Base-by-base conservation (phyloP, 2,113 vertebrate genomes). In the Cyphomyrus plagiostoma region DNA sequence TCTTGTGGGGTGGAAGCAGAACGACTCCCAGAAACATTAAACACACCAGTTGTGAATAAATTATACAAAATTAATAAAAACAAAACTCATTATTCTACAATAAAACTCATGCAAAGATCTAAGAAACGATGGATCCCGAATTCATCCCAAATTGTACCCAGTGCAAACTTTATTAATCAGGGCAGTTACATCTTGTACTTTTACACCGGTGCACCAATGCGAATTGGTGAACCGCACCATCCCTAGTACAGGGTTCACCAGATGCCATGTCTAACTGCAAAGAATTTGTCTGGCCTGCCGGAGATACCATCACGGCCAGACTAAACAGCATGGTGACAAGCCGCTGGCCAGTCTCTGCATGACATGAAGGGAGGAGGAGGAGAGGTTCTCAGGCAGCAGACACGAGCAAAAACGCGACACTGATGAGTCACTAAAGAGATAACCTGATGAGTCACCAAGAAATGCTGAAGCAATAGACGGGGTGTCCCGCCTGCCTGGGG, bases 381-480 rank as follows among this genome's bases (percentile, higher is more conserved):
- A 26, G 62, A 26, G 6, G 35, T 30, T 80, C 35, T 77, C 35
- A 17, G 35, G 26, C 17, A 39, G 84, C 45, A 26, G 84, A 15
- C 84, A 21, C n/a, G 23, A 30, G 85, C 49, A 35, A 7, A 35
- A 62, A 86, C 49, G 13, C 26, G n/a, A 87, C 48, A 35, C 85
- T 87, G 49, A 87, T 87, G 85, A 87, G 45, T 87, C 48, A 87
- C 48, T 49, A 4, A 35, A 66, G 62, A 86, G 8, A 52, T 35
- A 86, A 86, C 17, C 46, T 52, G 85, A 86, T 49, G 45, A 86
- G 26, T 86, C 85, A 86, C 13, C 48, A 53, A 86, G 48, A 87
- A 53, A 53, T 52, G 50, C 49, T 53, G 50, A 52, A 56, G 26
- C 15, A 87, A 87, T 4, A 86, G 48, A 30, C n/a, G n/a, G 11